Evolutionary conservation across 2,797 vertebrate genomes (phyloP), one percentile per base, ranked within the genome.

Genomic region (Sebastes vulpes): DNA sequence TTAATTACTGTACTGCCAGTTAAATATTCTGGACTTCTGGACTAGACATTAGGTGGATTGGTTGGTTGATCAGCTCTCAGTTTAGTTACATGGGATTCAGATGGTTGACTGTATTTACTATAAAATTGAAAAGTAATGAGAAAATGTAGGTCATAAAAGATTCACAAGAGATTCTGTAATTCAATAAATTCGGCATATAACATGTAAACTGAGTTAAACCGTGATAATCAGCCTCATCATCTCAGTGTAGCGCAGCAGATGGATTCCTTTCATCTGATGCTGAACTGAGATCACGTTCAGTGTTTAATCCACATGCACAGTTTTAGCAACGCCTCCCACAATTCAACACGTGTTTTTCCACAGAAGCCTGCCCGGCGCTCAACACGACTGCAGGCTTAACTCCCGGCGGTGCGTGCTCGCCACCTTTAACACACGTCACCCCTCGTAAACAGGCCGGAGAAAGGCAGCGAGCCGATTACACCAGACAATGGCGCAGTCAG

Each of bases 401-500:
- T 11, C 35, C 35, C 26, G 20, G 48, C 2, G 9, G 69, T 20
- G 21, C 38, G 3, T 14, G 50, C 68, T 21, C 65, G 52, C 50
- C 87, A 80, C 73, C 57, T 65, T 60, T 6, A 64, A 46, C 81
- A 29, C 64, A 75, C 82, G 69, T 71, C 81, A 81, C 9, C 16
- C 65, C 71, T 75, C 64, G n/a, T 85, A 81, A 86, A 88, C 65
- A 53, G 71, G 20, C 11, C 59, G 2, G 26, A 75, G 65, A 59
- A 60, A 58, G 57, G 71, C 72, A 35, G 69, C 6, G 8, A 74
- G 74, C 57, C 2, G 32, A 63, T 81, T 3, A 54, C 42, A 29
- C 57, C 77, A 48, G 46, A 91, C 82, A 88, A 82, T 58, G 78
- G 35, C 14, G 12, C 77, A 90, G 52, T 86, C 83, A 90, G 73